Conservation (phyloP, 2,113 vertebrate genomes). For the Peromyscus polionotus region DNA sequence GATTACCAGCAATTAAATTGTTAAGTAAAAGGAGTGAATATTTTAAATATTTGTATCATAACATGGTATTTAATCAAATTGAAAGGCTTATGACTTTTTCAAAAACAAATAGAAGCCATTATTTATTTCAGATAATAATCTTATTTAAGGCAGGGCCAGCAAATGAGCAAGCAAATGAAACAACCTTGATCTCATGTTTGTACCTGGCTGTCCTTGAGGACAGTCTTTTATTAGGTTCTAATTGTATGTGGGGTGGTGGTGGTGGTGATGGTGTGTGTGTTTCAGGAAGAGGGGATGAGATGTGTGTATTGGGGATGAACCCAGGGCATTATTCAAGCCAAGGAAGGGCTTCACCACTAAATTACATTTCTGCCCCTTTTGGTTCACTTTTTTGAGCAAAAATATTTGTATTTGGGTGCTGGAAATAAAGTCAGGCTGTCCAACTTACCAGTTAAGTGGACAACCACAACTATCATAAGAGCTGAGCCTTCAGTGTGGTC, state of each 20-base stretch:
- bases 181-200: background rate
- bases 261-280: background rate
- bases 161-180: background rate
- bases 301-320: background rate
- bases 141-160: constrained; percentile 26
- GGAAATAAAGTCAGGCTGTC: background rate
- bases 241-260: background rate
- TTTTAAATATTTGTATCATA: constrained; percentile 4
- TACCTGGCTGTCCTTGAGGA: background rate
- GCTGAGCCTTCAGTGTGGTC: constrained; percentile 19
- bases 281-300: background rate
- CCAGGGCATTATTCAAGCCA: background rate
- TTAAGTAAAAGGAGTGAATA: background rate
- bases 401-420: background rate
- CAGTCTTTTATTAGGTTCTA: constrained; percentile 10
- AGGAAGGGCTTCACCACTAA: background rate
- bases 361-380: background rate
- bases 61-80: constrained; percentile 25
- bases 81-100: background rate
- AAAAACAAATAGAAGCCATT: background rate
- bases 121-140: background rate
- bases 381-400: constrained; percentile 28
- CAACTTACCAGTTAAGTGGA: constrained; percentile 14
- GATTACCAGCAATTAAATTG: background rate
- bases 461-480: background rate